Evolutionary conservation across 2,888 invertebrate genomes (phyloP).

Genomic region (Ametastegia equiseti): DNA sequence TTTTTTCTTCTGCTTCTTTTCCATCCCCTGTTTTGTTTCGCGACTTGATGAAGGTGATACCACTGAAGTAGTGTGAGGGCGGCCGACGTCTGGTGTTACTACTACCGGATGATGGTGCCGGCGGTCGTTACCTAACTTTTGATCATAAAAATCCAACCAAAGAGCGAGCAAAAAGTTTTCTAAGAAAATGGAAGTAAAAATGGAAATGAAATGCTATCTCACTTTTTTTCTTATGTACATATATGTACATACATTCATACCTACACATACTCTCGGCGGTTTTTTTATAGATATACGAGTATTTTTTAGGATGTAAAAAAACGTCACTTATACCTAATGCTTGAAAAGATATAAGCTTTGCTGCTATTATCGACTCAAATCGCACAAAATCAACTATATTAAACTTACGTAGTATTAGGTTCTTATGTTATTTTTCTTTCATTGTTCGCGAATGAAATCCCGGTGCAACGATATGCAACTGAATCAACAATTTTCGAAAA

Average conservation of each 20-base stretch:
- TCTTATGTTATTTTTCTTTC: not conserved
- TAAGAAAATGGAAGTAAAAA: not conserved
- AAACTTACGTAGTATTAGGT: not conserved
- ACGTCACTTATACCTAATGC: not conserved
- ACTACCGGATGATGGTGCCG: not conserved
- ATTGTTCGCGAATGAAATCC: not conserved
- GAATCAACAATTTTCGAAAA: too few relatives aligned
- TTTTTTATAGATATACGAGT: not conserved
- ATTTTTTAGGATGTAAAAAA: not conserved
- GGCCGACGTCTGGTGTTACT: not conserved
- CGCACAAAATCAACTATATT: not conserved
- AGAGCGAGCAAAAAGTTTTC: not conserved
- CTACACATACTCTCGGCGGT: not conserved
- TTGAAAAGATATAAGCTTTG: not conserved
- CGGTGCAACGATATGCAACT: too few relatives aligned
- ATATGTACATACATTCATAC: not conserved
- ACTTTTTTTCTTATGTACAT: not conserved
- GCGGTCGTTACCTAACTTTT: constrained; percentile 20
- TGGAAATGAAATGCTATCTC: not conserved
- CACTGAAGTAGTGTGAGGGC: not conserved
- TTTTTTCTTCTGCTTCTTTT: not conserved
- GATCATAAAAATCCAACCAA: constrained; percentile 30
- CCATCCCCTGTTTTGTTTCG: constrained; percentile 22
- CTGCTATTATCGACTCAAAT: not conserved
- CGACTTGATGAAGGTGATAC: not conserved